Base-by-base conservation (phyloP, 2,113 vertebrate genomes). In the Pogona vitticeps region DNA sequence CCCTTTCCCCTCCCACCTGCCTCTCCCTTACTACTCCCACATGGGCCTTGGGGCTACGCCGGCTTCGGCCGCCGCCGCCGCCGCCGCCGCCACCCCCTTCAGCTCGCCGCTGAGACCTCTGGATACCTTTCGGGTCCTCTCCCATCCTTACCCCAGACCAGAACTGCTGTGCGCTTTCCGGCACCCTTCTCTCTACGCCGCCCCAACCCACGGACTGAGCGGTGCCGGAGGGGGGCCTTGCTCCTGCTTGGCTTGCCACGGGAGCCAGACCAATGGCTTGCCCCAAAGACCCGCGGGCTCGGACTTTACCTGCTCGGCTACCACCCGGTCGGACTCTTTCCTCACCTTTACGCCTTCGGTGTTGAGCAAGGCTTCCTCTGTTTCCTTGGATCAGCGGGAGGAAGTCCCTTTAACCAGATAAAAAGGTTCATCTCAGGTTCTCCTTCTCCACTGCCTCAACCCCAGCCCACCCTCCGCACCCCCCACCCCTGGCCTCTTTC, bases 391-490 rank as follows among this genome's bases (percentile, higher is more conserved):
- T 94, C 99, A 99, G 97, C 96, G 99, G 92, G 99, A 99, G 96
- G 98, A 99, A 95, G 98, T 99, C 83, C 98, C 98, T 90, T 96
- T 99, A 92, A 99, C 98, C 87, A 99, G 99, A 99, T 99, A 98
- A 96, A 96, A 92, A 17, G 21, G 76, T 87, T 42, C 85, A 73
- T 65, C 87, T 91, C 91, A 91, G 93, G 95, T 92, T 88, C 88
- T 84, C 81, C n/a, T 70, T 14, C 52, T 86, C 84, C 9, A 26
- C 36, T 20, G 4, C n/a, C n/a, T n/a, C n/a, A n/a, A n/a, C 15
- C 9, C 17, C 21, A 31, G 56, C 6, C 89, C 86, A 85, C 78
- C 80, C 79, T 75, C 76, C 40, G 1, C 17, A 6, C n/a, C 67
- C 6, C 80, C 59, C 84, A 79, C 15, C 33, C 8, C 6, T 52